These are phyloP conservation scores for Morelia viridis DNA, from an alignment of 2,797 vertebrate species.

Conservation along the genomic window DNA sequence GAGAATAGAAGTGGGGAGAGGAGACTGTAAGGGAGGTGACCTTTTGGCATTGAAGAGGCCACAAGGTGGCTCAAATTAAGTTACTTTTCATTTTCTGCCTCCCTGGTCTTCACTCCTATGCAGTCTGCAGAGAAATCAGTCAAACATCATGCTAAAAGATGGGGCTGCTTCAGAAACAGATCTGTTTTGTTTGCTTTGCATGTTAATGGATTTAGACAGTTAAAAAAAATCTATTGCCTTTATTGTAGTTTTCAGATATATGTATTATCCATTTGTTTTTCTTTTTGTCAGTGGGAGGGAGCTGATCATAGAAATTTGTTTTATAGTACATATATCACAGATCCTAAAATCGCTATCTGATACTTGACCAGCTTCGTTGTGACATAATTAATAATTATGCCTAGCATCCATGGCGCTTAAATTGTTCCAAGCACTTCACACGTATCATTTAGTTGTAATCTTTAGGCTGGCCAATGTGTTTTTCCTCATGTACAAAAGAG, in stretches of 20 bases:
- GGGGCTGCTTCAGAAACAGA: not conserved
- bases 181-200: not conserved
- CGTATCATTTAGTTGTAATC: not conserved
- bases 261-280: not conserved
- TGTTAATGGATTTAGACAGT: not conserved
- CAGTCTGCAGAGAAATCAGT: slow-evolving; percentile 62
- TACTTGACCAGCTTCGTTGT: not conserved
- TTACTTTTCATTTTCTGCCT: slow-evolving; percentile 52
- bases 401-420: not conserved
- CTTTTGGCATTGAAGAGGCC: slow-evolving; percentile 49
- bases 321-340: not conserved
- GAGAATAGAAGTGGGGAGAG: not conserved
- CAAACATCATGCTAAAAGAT: slow-evolving; percentile 11
- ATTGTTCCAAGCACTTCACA: not conserved
- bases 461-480: not conserved
- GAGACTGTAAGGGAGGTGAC: slow-evolving; percentile 46
- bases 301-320: not conserved
- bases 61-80: slow-evolving; percentile 50
- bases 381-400: not conserved
- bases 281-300: not conserved
- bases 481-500: not conserved
- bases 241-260: not conserved
- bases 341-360: not conserved
- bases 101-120: slow-evolving; percentile 44
- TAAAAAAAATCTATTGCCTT: not conserved